Evolutionary conservation across 2,888 invertebrate species (phyloP), one percentile per base, ranked within the genome.

Genomic region (Platynereis dumerilii): DNA sequence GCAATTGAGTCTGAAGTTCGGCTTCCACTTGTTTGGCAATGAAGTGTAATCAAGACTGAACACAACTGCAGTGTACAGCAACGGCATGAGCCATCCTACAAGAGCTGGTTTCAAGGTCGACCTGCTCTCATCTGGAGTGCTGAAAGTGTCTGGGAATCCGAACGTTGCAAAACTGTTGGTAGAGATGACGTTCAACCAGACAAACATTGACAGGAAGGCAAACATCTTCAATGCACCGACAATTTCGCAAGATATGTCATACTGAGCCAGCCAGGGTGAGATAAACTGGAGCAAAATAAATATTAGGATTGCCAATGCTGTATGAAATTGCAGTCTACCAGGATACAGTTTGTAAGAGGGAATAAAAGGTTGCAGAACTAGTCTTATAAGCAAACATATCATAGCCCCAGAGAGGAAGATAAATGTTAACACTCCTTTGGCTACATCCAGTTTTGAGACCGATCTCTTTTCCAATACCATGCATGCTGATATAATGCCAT

Each of bases 271-370:
- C 48, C n/a, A 48, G 17, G 48, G 22, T 20, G 20, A 5, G 22
- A 48, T 3, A 20, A 48, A 20, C 17, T 48, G 48, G 3, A 48
- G 3, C 48, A 48, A 22, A n/a, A 48, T 20, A 48, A 22, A 48
- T 22, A 48, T 3, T 10, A 48, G 48, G 7, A 48, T n/a, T 12
- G 48, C n/a, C 7, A 48, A 7, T 20, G n/a, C 17, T n/a, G 22
- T 20, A 22, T 48, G n/a, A 48, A 48, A 20, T 7, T 48, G 48
- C 48, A 48, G n/a, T n/a, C 22, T 48, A n/a, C n/a, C 48, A 48
- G 48, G 48, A 48, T 20, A 20, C 7, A 22, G n/a, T 20, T 48
- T 48, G n/a, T 48, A 20, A n/a, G 7, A n/a, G 7, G n/a, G 3
- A 20, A 22, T 20, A 20, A 20, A 20, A 48, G 7, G 22, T 22